Conservation (phyloP, 2,113 vertebrate genomes). For the Polyodon spathula region DNA sequence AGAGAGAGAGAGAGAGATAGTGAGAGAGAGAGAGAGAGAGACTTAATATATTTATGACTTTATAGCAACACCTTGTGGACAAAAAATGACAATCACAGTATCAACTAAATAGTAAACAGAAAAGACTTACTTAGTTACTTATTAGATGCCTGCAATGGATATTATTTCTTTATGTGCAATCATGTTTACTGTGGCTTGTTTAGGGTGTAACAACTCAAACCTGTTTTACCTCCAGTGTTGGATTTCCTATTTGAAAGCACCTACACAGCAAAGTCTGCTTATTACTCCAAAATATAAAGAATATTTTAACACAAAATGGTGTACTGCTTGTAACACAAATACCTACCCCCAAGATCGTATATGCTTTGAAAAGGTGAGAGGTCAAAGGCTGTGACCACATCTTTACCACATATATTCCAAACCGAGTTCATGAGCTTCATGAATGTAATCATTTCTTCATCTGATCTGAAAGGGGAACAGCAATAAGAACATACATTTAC, state of each 20-base stretch:
- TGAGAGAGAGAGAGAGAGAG: not conserved
- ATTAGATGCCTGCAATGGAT: not conserved
- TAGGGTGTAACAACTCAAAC: too few relatives aligned
- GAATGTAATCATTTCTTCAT: conserved; percentile 69
- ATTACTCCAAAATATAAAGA: not conserved
- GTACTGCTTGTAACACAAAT: not conserved
- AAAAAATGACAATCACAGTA: not conserved
- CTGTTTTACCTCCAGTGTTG: too few relatives aligned
- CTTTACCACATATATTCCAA: conserved; percentile 71
- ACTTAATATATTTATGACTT: conserved; percentile 20
- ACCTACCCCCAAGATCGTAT: conserved; percentile 79
- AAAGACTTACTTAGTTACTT: too few relatives aligned
- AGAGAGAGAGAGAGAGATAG: not conserved
- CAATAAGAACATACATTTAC: too few relatives aligned
- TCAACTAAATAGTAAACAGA: not conserved
- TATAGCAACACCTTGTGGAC: conserved; percentile 48
- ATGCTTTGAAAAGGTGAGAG: conserved; percentile 63
- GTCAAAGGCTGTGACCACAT: conserved; percentile 72
- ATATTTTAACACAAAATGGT: too few relatives aligned
- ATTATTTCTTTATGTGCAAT: too few relatives aligned
- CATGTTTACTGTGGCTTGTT: too few relatives aligned
- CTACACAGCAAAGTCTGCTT: too few relatives aligned
- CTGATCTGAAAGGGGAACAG: conserved; percentile 51
- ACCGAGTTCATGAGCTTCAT: conserved; percentile 74
- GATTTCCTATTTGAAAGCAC: too few relatives aligned